Evolutionary conservation across 2,888 invertebrate species (phyloP).

Genomic region (Sipha maydis): DNA sequence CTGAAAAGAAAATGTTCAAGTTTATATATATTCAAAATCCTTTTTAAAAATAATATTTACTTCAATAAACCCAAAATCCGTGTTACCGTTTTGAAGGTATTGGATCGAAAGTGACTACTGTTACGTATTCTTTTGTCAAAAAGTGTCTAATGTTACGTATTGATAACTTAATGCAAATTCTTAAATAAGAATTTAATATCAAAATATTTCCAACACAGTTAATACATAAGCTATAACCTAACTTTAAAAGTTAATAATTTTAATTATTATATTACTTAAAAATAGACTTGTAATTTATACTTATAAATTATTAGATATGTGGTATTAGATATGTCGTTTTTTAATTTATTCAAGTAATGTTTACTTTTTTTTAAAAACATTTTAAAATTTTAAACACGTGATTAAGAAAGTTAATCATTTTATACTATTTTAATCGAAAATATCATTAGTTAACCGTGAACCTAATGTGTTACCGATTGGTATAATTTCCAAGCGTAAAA

Average conservation of each 20-base stretch:
- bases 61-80: conserved; percentile 37
- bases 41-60: conserved; percentile 35
- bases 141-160: not conserved
- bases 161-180: not conserved
- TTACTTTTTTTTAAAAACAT: not conserved
- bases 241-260: not conserved
- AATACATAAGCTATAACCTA: too few species aligned
- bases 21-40: not conserved
- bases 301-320: too few species aligned
- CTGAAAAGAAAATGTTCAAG: not conserved
- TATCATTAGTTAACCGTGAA: not conserved
- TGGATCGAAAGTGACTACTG: conserved; percentile 11
- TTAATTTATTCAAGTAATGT: not conserved
- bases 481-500: conserved; percentile 16
- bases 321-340: too few species aligned
- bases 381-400: too few species aligned
- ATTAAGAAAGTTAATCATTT: not conserved
- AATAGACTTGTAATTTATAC: too few species aligned
- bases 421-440: not conserved
- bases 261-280: too few species aligned
- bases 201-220: not conserved
- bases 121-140: conserved; percentile 22
- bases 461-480: not conserved
- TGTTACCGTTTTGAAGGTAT: not conserved
- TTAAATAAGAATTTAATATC: not conserved